Evolutionary conservation across 2,888 invertebrate genomes (phyloP), one percentile per base, ranked within the genome.

Genomic region (Odontothrips loti): DNA sequence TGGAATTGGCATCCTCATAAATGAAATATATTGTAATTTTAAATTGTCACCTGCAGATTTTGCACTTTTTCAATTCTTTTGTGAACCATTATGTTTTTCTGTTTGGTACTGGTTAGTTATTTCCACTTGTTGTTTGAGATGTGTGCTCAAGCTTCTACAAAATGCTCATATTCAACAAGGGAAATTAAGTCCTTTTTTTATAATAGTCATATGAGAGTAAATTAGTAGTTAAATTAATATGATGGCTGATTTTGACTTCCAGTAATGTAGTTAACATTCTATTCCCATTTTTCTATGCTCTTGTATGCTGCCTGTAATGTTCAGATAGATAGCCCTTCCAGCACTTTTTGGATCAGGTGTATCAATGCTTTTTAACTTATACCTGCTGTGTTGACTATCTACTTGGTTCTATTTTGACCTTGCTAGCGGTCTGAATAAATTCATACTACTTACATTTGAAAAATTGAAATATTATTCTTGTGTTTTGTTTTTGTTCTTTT

Each of bases 81-180:
- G 12, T 51, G 51, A 17, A 17, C 20, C 20, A 6, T 15, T 20
- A 58, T 15, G 11, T 58, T 58, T 58, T 58, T 12, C 58, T 58
- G n/a, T 4, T 15, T 58, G 58, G 58, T 58, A 58, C 17, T 58
- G 58, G 17, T 58, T 17, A 17, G 17, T n/a, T 75, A 75, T 75
- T 75, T 75, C 12, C 68, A 27, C 68, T 27, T 27, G 23, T 27
- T 43, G 20, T 58, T 58, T 58, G 58, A 12, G 58, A 27, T 75
- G 68, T 75, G 68, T 75, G 68, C 68, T 75, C 68, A 75, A 75
- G 68, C 68, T 75, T 75, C 68, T 75, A 75, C 68, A 75, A 75
- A 75, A 27, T 75, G 68, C 68, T 75, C 68, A 75, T 27, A 75
- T 23, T 58, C 58, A 15, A 20, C 4, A 58, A 43, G 34, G 34